Evolutionary conservation across 2,888 invertebrate species (phyloP), one percentile per base, ranked within the genome.

Genomic region (Drosophila mercatorum): DNA sequence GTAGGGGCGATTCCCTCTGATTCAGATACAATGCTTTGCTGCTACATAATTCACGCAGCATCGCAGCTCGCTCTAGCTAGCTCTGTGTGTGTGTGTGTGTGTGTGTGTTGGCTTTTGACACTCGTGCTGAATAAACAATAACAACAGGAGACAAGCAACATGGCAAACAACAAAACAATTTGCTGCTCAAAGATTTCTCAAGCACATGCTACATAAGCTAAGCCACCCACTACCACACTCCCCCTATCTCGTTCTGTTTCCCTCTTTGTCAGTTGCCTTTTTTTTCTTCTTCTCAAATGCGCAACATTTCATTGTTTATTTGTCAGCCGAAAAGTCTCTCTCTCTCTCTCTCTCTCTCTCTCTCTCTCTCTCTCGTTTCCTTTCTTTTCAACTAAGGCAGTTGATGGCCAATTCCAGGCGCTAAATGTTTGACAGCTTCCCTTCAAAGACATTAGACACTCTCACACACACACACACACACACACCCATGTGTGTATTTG

Each of bases 371-470:
- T 4, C 31, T 36, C 6, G 11, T 26, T 26, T 46, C 12, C 12
- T 26, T 26, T 46, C 12, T 38, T 34, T 49, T 47, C 62, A n/a
- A 34, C 38, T 38, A 12, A 34, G 44, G 5, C 61, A 38, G 38
- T 44, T 67, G 72, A 60, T 70, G 72, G 67, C 49, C 69, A 75
- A 80, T 72, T 78, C 73, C 14, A 55, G 69, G 80, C 78, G 73
- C 65, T 72, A 80, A 78, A 73, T 82, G 78, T 78, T 80, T 75
- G 81, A 80, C 81, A 81, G 72, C 76, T 70, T 68, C 51, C 56
- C 38, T 43, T 47, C 36, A 22, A 40, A 53, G 17, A 12, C 31
- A 38, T 40, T 22, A 2, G 14, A 52, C 36, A 38, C 52, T 22
- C 17, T n/a, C n/a, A 10, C 34, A 1, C 34, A 10, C 41, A n/a